phyloP scores from a whole-genome alignment of 2,888 invertebrate species.

The Limenitis arthemis region DNA sequence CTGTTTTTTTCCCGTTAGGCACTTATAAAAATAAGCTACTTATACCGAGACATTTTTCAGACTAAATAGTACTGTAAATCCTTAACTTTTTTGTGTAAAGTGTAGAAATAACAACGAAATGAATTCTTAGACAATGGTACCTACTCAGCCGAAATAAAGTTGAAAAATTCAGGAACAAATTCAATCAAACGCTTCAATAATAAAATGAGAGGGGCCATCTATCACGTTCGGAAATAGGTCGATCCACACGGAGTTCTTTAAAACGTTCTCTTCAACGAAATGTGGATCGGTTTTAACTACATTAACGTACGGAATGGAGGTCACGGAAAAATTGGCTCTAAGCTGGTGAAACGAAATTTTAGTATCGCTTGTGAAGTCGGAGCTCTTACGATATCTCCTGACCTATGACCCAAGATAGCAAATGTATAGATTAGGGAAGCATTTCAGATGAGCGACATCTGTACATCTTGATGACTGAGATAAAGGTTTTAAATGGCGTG shows the following conservation, averaged over 20 bases:
- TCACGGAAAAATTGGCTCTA: conserved; percentile 40
- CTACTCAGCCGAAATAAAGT: conserved; percentile 16
- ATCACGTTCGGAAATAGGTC: conserved; percentile 50
- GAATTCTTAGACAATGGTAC: conserved; percentile 7
- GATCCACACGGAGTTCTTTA: conserved; percentile 38
- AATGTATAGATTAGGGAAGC: conserved; percentile 49
- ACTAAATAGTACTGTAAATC: neutral
- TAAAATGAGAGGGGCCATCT: conserved; percentile 43
- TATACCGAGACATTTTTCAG: too few relatives aligned
- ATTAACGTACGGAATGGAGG: conserved; percentile 20
- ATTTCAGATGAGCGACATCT: conserved; percentile 25
- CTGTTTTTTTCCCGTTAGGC: too few relatives aligned
- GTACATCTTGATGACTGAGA: conserved; percentile 41
- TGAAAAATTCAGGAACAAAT: conserved; percentile 22
- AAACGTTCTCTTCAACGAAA: conserved; percentile 33
- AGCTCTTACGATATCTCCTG: conserved; percentile 53
- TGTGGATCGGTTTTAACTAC: conserved; percentile 35
- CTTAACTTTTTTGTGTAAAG: conserved; percentile 9
- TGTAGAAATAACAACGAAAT: conserved; percentile 10
- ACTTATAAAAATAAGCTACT: too few relatives aligned
- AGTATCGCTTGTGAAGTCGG: conserved; percentile 29
- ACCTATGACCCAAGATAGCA: conserved; percentile 58
- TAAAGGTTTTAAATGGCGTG: conserved; percentile 37
- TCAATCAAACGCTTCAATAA: conserved; percentile 31
- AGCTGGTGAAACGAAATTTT: conserved; percentile 28